Base-by-base conservation (phyloP, 2,113 vertebrate species). In the Vidua macroura region DNA sequence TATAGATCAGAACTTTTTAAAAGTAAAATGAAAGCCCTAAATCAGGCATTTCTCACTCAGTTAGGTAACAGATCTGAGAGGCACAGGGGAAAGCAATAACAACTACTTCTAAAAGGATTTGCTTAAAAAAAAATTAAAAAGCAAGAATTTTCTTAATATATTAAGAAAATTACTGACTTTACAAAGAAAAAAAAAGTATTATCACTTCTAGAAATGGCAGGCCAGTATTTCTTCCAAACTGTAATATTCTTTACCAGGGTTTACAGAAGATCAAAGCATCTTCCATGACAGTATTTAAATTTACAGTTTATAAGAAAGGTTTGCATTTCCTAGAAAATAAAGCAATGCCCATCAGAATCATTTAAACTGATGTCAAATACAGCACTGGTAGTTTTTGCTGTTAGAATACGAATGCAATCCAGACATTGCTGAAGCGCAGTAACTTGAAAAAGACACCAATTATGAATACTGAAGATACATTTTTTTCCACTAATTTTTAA, bases 181-280 rank as follows among this genome's bases (percentile, higher is more conserved):
- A 51, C 2, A 37, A 18, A 88, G 27, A 13, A 75, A 30, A 72
- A n/a, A 86, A 83, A 63, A 11, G 13, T 46, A 62, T 49, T 77
- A 13, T 39, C 30, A 19, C 22, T 75, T 89, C 37, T 63, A 86
- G 52, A 94, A 92, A 83, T 21, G 20, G 49, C 24, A 95, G 39
- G 62, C 3, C 14, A 78, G 1, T 75, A 81, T 39, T 84, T 67
- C 46, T 69, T 88, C 13, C 33, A 52, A 84, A 52, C 20, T 46
- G 5, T 23, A 74, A 72, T 37, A 28, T 86, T 83, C 73, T 64
- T 77, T 90, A 28, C 20, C 28, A 56, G 44, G 49, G 52, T 93
- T 88, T 92, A 78, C 25, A 78, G 56, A 81, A 63, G 83, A 96
- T 94, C 64, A 94, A 96, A 96, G 75, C 35, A 72, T 13, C 15